Conservation (phyloP, 2,113 vertebrate species). For the Pyxicephalus adspersus region DNA sequence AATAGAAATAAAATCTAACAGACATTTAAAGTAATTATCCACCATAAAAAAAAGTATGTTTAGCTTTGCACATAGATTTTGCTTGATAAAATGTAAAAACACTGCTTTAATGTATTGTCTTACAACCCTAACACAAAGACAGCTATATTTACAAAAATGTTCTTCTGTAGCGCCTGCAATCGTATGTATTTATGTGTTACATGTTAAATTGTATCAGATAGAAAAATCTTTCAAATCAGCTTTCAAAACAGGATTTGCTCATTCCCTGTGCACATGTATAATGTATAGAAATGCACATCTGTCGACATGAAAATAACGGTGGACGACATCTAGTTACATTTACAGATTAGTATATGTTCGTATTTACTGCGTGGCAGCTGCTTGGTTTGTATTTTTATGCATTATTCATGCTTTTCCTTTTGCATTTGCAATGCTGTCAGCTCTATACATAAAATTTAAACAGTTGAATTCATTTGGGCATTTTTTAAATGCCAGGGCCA, state of each 20-base stretch:
- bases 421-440: conserved; percentile 30
- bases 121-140: too few species aligned
- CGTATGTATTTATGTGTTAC: too few species aligned
- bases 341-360: conserved; percentile 37
- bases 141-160: too few species aligned
- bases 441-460: conserved; percentile 26
- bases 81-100: too few species aligned
- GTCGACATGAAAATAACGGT: conserved; percentile 36
- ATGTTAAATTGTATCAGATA: background rate
- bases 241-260: conserved; percentile 27
- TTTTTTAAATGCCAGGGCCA: conserved; percentile 29
- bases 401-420: conserved; percentile 47
- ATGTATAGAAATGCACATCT: conserved; percentile 40
- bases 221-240: background rate
- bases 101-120: too few species aligned
- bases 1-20: too few species aligned
- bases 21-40: too few species aligned
- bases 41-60: too few species aligned
- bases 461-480: conserved; percentile 41
- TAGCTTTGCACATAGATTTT: too few species aligned
- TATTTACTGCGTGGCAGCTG: conserved; percentile 36
- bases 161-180: too few species aligned
- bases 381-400: conserved; percentile 33
- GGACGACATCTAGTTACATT: conserved; percentile 35
- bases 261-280: conserved; percentile 23